Evolutionary conservation across 2,113 vertebrate genomes (phyloP).

Genomic region (Rousettus leschenaultii): DNA sequence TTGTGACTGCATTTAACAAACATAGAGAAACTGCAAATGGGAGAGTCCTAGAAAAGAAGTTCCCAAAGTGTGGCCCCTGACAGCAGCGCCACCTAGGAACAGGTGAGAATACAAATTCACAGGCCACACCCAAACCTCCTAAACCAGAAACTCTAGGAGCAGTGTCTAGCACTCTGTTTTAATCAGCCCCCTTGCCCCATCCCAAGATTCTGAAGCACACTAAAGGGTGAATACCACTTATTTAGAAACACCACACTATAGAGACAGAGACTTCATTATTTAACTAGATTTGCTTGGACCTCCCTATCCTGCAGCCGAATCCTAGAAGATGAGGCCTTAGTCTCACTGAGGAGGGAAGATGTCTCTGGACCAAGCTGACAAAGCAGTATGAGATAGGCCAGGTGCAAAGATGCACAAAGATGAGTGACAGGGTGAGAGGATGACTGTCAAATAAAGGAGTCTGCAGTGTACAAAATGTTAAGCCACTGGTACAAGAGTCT

Average conservation of each 20-base stretch:
- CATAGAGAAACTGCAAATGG: not conserved
- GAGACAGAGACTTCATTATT: not conserved
- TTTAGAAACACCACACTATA: not conserved
- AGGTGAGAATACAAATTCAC: not conserved
- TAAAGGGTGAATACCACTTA: not conserved
- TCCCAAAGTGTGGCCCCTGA: not conserved
- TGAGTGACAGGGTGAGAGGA: not conserved
- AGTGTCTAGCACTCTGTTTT: not conserved
- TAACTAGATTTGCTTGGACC: not conserved
- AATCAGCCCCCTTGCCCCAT: not conserved
- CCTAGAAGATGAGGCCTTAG: not conserved
- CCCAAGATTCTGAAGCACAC: not conserved
- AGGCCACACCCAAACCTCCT: not conserved
- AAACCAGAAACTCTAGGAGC: not conserved
- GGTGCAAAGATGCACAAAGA: not conserved
- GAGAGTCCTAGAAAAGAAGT: not conserved
- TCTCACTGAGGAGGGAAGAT: not conserved
- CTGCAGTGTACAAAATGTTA: accelerated
- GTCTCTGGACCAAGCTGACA: not conserved
- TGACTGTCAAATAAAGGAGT: no score
- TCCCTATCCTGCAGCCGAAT: not conserved
- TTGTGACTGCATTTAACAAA: not conserved
- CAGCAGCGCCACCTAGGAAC: not conserved
- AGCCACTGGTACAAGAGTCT: not conserved
- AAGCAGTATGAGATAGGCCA: not conserved